A percentile compares a stretch with the other conserved stretches of the same genome.
phyloP scores from a whole-genome alignment of 2,797 vertebrate genomes.

The Choloepus didactylus region DNA sequence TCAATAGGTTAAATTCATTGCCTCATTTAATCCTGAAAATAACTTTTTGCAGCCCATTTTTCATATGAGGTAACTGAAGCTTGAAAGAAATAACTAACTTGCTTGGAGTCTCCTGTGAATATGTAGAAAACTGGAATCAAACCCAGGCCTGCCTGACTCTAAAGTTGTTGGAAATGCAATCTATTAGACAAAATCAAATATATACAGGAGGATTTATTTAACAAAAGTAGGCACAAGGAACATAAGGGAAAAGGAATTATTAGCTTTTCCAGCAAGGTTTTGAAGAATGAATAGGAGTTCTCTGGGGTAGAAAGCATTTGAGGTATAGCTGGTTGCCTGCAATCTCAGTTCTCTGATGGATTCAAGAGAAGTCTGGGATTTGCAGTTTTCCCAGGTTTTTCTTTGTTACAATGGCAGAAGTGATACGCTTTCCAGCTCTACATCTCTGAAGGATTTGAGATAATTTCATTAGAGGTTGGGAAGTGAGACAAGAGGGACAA shows the following conservation, averaged over 20 bases:
- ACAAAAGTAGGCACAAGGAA: not conserved
- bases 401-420: too few relatives aligned
- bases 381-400: not conserved
- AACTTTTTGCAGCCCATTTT: not conserved
- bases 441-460: not conserved
- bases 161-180: not conserved
- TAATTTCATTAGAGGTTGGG: not conserved
- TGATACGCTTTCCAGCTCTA: too few relatives aligned
- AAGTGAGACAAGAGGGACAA: too few relatives aligned
- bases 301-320: too few relatives aligned
- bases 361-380: not conserved
- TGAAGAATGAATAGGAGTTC: not conserved
- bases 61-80: not conserved
- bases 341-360: not conserved
- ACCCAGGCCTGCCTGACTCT: not conserved
- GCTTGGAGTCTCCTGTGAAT: not conserved
- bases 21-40: too few relatives aligned
- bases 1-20: not conserved
- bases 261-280: not conserved
- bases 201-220: rapidly evolving
- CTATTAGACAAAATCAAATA: not conserved
- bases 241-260: too few relatives aligned
- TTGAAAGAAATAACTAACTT: not conserved
- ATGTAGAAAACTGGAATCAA: not conserved
- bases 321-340: too few relatives aligned